Base-by-base conservation (phyloP, 2,888 invertebrate genomes). In the Lasioglossum lativentre region DNA sequence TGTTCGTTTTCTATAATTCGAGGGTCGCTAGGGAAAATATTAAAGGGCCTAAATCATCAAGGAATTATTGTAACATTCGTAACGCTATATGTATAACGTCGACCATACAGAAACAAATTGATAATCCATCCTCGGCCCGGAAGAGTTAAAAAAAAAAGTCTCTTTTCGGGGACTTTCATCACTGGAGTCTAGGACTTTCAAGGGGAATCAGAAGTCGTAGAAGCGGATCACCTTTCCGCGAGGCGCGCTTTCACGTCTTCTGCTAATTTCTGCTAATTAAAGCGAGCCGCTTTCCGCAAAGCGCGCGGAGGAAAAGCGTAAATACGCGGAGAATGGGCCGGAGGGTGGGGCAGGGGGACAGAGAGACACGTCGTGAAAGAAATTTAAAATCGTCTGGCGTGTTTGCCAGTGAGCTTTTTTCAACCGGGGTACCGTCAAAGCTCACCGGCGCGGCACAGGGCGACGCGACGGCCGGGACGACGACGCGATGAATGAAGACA, bases 211-310 rank as follows among this genome's bases (percentile, higher is more conserved):
- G 30, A 30, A 30, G 8, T 30, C 16, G 63, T 30, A 19, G 63
- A 63, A 30, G 30, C 63, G 63, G 63, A 63, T 30, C 63, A 30
- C 3, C 63, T 30, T n/a, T 19, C 6, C 30, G 30, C 2, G 16
- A 63, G 30, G 6, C 8, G 6, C 16, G 27, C 40, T 56, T n/a
- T 66, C 40, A 63, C 71, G 75, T 72, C 63, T 72, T 73, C 59
- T 27, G 68, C 76, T 82, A 82, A 88, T 90, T 87, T 86, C 76
- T 74, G 80, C 83, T 90, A 90, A 90, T 88, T 90, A 88, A 87
- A 88, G 78, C 82, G 81, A 66, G 12, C 59, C 34, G 71, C 75
- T 40, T 77, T 78, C 68, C 38, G 72, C 52, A 23, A 45, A 63
- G 42, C 30, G 66, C 68, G 14, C 40, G 68, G 30, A 75, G 70